Evolutionary conservation across 2,113 vertebrate species (phyloP).

Genomic region (Sinocyclocheilus maitianheensis): DNA sequence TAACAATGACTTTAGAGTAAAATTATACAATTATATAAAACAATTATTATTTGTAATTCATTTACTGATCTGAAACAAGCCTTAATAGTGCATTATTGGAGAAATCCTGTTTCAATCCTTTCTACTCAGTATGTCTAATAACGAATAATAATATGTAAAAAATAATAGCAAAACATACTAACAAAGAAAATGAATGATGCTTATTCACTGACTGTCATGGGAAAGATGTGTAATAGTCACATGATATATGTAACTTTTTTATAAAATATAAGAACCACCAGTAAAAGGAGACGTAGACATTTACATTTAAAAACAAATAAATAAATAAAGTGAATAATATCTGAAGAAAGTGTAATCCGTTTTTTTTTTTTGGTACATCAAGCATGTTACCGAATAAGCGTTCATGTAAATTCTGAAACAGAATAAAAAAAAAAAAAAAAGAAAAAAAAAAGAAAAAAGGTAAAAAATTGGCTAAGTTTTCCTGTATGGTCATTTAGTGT

Average conservation of each 20-base stretch:
- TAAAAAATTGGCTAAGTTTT: too few species aligned
- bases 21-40: neutral
- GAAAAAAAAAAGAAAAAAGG: too few species aligned
- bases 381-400: too few species aligned
- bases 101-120: neutral
- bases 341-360: neutral
- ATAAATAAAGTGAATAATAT: neutral
- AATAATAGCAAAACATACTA: neutral
- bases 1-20: neutral
- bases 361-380: too few species aligned
- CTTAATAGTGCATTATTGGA: neutral
- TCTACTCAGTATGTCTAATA: neutral
- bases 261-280: neutral
- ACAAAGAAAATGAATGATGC: neutral
- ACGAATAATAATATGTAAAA: neutral
- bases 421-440: too few species aligned
- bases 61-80: neutral
- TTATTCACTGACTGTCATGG: neutral
- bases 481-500: too few species aligned
- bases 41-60: neutral
- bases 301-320: neutral
- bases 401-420: too few species aligned
- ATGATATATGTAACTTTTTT: neutral
- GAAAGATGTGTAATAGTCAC: neutral
- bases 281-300: neutral